Evolutionary conservation across 2,888 invertebrate genomes (phyloP).

Genomic region (Tachystola acroxantha): DNA sequence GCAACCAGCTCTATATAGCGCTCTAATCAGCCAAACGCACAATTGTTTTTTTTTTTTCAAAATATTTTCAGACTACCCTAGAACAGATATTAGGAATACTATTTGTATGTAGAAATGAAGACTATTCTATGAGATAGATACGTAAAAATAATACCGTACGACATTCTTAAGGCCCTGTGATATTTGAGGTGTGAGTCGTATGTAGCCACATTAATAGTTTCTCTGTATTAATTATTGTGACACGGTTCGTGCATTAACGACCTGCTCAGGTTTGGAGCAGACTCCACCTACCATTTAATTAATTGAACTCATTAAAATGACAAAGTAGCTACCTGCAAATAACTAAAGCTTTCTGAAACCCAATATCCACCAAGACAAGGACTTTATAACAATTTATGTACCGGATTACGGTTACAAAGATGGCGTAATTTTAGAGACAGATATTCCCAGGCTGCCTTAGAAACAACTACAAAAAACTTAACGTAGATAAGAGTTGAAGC

Average conservation of each 20-base stretch:
- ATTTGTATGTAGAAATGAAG: too few relatives aligned
- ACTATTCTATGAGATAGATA: too few relatives aligned
- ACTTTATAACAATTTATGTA: too few relatives aligned
- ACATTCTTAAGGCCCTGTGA: neutral
- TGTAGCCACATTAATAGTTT: neutral
- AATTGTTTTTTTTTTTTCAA: too few relatives aligned
- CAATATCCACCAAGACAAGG: conserved; percentile 1
- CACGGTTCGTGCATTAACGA: neutral
- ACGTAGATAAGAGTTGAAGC: neutral
- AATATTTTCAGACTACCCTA: too few relatives aligned
- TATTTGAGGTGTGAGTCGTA: neutral
- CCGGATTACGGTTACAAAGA: too few relatives aligned
- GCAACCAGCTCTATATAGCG: too few relatives aligned
- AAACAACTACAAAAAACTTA: neutral
- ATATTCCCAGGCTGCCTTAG: neutral
- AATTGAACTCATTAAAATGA: conserved; percentile 12
- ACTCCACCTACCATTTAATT: conserved; percentile 8
- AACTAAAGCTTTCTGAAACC: conserved; percentile 4
- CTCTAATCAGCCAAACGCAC: too few relatives aligned
- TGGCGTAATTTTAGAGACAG: too few relatives aligned
- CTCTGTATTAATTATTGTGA: neutral
- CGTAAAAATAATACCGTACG: too few relatives aligned
- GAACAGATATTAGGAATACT: too few relatives aligned
- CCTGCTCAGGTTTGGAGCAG: conserved; percentile 1
- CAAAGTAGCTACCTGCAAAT: conserved; percentile 11